phyloP scores from a whole-genome alignment of 2,113 vertebrate species.

The Saguinus imperator region DNA sequence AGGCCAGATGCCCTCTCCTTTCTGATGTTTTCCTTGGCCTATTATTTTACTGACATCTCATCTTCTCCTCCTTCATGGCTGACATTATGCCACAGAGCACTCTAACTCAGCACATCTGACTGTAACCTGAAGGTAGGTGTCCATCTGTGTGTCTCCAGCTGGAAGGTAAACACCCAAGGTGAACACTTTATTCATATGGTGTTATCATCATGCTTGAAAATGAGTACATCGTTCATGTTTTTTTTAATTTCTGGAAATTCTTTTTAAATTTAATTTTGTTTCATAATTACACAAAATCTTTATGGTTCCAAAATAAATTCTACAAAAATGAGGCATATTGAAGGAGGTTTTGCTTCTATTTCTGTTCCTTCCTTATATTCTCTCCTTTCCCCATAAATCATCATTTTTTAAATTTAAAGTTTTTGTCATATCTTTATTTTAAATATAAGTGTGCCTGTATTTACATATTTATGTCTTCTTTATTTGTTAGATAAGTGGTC shows the following conservation, averaged over 20 bases:
- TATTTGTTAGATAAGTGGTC: neutral
- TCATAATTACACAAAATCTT: neutral
- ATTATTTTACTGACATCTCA: neutral
- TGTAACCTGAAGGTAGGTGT: neutral
- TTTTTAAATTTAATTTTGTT: neutral
- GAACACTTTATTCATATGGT: neutral
- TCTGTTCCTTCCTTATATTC: neutral
- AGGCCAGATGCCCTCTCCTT: neutral
- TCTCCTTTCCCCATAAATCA: neutral
- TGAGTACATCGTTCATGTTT: neutral
- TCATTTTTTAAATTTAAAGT: neutral
- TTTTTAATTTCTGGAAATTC: neutral
- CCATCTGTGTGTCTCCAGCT: neutral
- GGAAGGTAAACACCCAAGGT: neutral
- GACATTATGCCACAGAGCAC: neutral
- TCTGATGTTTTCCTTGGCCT: neutral
- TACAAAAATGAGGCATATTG: neutral
- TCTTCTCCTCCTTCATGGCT: neutral
- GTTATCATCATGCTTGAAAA: neutral
- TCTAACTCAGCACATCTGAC: fast-evolving
- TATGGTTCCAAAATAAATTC: neutral
- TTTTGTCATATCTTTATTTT: neutral
- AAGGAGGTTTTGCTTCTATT: neutral
- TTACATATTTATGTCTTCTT: neutral
- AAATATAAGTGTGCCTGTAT: neutral